Conservation (phyloP, 2,113 vertebrate genomes). For the Crotalus horridus region DNA sequence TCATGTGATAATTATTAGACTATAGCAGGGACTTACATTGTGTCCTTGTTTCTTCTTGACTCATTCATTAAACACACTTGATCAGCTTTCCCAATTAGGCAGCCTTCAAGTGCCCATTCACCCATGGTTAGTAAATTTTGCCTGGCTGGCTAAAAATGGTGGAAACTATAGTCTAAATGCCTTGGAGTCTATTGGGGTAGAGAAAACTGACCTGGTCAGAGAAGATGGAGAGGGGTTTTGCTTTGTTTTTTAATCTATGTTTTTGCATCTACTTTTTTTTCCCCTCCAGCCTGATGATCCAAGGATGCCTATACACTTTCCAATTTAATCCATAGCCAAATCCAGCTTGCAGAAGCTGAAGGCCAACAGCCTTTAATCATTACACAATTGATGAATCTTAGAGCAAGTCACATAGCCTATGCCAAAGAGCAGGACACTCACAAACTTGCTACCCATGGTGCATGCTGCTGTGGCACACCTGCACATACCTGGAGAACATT, state of each 20-base stretch:
- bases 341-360: not conserved
- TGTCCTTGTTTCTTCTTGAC: no score
- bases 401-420: no score
- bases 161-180: not conserved
- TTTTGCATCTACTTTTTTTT: not conserved
- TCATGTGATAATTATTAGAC: not conserved
- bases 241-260: not conserved
- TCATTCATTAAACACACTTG: not conserved
- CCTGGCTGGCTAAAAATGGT: not conserved
- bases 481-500: not conserved
- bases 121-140: not conserved
- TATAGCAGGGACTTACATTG: not conserved
- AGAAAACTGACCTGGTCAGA: not conserved
- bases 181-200: not conserved
- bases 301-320: not conserved
- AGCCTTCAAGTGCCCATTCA: not conserved
- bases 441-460: not conserved
- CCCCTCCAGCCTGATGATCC: not conserved
- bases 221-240: not conserved
- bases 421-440: not conserved
- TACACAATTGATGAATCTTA: not conserved
- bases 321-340: not conserved
- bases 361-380: not conserved
- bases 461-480: not conserved
- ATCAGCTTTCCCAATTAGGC: not conserved